phyloP scores from a whole-genome alignment of 2,888 invertebrate species.

The Agrypnus murinus region DNA sequence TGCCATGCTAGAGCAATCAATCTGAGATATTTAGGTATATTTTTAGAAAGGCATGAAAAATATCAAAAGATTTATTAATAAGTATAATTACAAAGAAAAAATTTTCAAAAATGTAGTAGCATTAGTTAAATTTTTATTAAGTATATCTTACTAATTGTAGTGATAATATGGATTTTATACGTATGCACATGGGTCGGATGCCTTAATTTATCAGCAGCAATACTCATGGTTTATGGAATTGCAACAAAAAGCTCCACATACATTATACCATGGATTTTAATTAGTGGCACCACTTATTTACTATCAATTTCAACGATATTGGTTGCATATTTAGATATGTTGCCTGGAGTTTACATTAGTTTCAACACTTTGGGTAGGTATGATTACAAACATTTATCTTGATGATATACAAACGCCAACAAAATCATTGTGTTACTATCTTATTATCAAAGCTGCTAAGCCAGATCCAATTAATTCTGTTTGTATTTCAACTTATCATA shows the following conservation, averaged over 20 bases:
- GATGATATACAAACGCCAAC: background rate
- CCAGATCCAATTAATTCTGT: too few species aligned
- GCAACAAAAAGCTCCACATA: slow-evolving; percentile 58
- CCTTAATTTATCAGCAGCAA: slow-evolving; percentile 58
- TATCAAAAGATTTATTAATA: too few species aligned
- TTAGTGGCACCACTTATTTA: slow-evolving; percentile 58
- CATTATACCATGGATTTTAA: slow-evolving; percentile 61
- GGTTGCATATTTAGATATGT: slow-evolving; percentile 56
- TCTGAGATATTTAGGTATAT: too few species aligned
- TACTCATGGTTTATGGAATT: slow-evolving; percentile 60
- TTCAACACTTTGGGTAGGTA: slow-evolving; percentile 52
- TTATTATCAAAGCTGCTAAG: too few species aligned
- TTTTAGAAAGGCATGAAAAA: too few species aligned
- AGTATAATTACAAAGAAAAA: too few species aligned
- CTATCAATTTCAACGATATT: slow-evolving; percentile 54
- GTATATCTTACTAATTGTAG: too few species aligned
- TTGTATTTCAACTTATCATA: too few species aligned
- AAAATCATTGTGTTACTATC: too few species aligned
- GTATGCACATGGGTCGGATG: slow-evolving; percentile 61
- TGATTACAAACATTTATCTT: background rate
- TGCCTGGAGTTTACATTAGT: slow-evolving; percentile 57
- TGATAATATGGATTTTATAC: slow-evolving; percentile 59
- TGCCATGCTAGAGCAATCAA: too few species aligned
- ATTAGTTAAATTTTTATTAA: too few species aligned
- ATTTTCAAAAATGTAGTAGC: too few species aligned